Percentiles rank a stretch among this genome's conserved stretches.
Conservation (phyloP, 1,140 invertebrate genomes). For the Calephelis virginiensis region DNA sequence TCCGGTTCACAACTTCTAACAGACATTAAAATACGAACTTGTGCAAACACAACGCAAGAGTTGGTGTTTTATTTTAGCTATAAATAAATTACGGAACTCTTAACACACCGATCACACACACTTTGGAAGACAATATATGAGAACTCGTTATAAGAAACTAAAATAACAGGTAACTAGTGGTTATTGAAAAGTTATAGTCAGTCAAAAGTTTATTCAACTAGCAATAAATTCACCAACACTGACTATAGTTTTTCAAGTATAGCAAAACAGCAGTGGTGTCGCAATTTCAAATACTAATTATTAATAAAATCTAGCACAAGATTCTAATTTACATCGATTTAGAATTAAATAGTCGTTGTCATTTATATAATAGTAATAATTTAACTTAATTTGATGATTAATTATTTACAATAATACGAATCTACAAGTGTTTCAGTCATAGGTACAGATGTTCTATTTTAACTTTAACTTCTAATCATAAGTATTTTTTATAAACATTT, state of each 20-base stretch:
- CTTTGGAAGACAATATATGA: slow-evolving; percentile 73
- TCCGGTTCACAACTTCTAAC: slow-evolving; percentile 6
- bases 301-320: slow-evolving; percentile 42
- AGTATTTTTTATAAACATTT: slow-evolving; percentile 25
- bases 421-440: slow-evolving; percentile 18
- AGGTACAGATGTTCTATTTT: slow-evolving; percentile 19
- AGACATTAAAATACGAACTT: slow-evolving; percentile 15
- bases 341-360: slow-evolving; percentile 76
- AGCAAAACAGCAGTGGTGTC: slow-evolving; percentile 31
- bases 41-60: slow-evolving; percentile 17
- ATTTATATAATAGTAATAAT: slow-evolving; percentile 50
- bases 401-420: slow-evolving; percentile 32
- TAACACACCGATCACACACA: slow-evolving; percentile 58
- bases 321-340: slow-evolving; percentile 67
- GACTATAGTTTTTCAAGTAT: slow-evolving; percentile 20
- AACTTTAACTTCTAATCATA: slow-evolving; percentile 16
- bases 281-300: slow-evolving; percentile 35
- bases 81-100: slow-evolving; percentile 30
- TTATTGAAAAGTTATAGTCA: slow-evolving; percentile 26
- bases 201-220: slow-evolving; percentile 35
- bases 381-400: slow-evolving; percentile 27
- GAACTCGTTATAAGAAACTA: slow-evolving; percentile 35
- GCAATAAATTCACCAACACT: slow-evolving; percentile 22
- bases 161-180: slow-evolving; percentile 46
- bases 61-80: slow-evolving; percentile 22